A percentile compares a stretch with the other conserved stretches of the same genome.
Conservation (phyloP, 2,888 invertebrate genomes). For the Phalangium opilio region DNA sequence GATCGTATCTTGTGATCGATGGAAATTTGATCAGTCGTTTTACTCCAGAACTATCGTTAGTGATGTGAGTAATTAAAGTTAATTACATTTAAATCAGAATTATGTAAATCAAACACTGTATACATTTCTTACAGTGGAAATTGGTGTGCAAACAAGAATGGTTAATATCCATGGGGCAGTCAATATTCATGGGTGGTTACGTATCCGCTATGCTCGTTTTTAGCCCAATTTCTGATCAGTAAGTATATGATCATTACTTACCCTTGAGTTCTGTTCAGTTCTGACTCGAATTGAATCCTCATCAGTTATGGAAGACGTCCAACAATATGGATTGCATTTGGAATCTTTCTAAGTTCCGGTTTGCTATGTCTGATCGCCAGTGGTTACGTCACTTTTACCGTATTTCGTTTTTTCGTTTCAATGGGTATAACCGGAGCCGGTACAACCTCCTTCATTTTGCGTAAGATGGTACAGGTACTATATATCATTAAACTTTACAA, state of each 20-base stretch:
- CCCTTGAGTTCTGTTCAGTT: background rate
- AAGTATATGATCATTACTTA: background rate
- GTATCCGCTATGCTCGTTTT: conserved; percentile 10
- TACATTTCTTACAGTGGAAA: conserved; percentile 11
- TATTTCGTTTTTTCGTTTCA: conserved; percentile 13
- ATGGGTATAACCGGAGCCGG: conserved; percentile 11
- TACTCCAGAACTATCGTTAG: conserved; percentile 14
- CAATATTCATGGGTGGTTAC: conserved; percentile 18
- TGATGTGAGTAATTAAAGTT: conserved; percentile 10
- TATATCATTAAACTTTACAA: background rate
- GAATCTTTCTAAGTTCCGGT: conserved; percentile 13
- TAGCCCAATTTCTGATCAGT: conserved; percentile 19
- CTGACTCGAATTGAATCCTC: background rate
- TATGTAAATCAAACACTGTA: background rate
- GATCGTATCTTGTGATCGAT: conserved; percentile 6
- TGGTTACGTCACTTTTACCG: conserved; percentile 16
- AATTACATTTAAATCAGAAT: background rate
- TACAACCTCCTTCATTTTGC: conserved; percentile 9
- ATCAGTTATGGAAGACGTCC: conserved; percentile 18
- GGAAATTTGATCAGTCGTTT: conserved; percentile 15
- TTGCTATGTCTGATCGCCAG: conserved; percentile 16
- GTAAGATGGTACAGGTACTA: conserved; percentile 5
- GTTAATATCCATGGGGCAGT: conserved; percentile 16
- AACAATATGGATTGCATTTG: conserved; percentile 12
- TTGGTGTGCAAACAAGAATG: conserved; percentile 18